Conservation (phyloP, 1,140 invertebrate genomes). For the Himalopsyche phryganea region DNA sequence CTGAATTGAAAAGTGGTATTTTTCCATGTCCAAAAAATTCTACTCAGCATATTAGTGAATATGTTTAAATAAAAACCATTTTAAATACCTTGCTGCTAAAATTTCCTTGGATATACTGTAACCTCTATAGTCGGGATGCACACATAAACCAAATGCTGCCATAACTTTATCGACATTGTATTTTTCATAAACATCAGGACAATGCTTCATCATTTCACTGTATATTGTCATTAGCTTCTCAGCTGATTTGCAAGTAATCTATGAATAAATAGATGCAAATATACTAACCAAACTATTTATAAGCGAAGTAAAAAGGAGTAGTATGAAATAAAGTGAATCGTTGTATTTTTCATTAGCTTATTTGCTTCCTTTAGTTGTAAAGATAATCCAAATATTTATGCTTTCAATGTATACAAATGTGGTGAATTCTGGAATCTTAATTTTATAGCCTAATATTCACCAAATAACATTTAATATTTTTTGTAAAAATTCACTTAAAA, state of each 20-base stretch:
- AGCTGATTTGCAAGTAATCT: conserved; percentile 5
- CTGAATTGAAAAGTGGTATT: no score
- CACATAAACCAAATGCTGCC: conserved; percentile 18
- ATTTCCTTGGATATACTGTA: conserved; percentile 22
- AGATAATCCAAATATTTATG: background rate
- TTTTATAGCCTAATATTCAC: no score
- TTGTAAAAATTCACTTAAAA: no score
- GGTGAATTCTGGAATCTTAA: no score
- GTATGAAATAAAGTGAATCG: background rate
- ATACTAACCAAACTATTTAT: no score
- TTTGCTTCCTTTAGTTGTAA: background rate
- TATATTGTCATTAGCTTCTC: conserved; percentile 10
- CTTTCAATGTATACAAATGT: background rate
- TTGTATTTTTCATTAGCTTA: background rate
- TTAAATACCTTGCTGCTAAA: conserved; percentile 15
- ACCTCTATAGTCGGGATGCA: conserved; percentile 21
- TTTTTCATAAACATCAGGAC: conserved; percentile 17
- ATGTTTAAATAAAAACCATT: no score
- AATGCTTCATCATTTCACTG: conserved; percentile 12
- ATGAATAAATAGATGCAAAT: background rate
- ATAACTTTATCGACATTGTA: conserved; percentile 15
- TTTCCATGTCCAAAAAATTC: no score
- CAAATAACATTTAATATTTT: no score
- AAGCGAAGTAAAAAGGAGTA: background rate
- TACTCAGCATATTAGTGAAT: no score